Evolutionary conservation across 2,113 vertebrate genomes (phyloP), one percentile per base, ranked within the genome.

Genomic region (Pipra filicauda): DNA sequence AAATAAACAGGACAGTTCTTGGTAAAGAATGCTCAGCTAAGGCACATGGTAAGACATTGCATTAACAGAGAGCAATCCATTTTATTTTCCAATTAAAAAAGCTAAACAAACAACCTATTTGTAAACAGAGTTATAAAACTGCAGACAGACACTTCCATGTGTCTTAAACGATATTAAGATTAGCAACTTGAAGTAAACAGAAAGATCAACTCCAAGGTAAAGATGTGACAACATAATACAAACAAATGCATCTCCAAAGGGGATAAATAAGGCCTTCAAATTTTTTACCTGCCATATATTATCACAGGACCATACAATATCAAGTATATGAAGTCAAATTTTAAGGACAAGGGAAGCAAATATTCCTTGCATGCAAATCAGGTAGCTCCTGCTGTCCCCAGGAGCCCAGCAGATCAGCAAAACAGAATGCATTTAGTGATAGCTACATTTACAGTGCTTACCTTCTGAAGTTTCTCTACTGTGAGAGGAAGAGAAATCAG

Each of bases 401-500:
- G 21, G 51, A 77, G 9, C 46, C 35, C 43, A 86, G 55, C 67
- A 91, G 16, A 37, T 76, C 7, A 46, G 28, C 10, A 48, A 35
- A 64, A 85, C 48, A 78, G 18, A 46, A 72, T 3, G 3, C 3
- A 3, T 48, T 67, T 33, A 74, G 28, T 26, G 44, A 75, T 0
- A 91, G 58, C 26, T 44, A 92, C 22, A 19, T 61, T 33, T 49
- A 39, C 26, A 93, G 31, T 73, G 94, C 96, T 96, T 95, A 99
- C 99, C 98, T 99, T 99, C 95, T 99, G 99, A 92, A 99, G 99
- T 69, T 99, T 99, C 96, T 99, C 99, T 19, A 99, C 98, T 35
- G 98, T 99, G 44, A 98, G 89, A 31, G 99, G 99, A 88, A 99
- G 98, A 95, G 97, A 98, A 94, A 99, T 98, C 92, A 99, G 97